These are phyloP conservation scores for Eublepharis macularius DNA, from an alignment of 2,113 vertebrate species.

Conservation along the genomic window DNA sequence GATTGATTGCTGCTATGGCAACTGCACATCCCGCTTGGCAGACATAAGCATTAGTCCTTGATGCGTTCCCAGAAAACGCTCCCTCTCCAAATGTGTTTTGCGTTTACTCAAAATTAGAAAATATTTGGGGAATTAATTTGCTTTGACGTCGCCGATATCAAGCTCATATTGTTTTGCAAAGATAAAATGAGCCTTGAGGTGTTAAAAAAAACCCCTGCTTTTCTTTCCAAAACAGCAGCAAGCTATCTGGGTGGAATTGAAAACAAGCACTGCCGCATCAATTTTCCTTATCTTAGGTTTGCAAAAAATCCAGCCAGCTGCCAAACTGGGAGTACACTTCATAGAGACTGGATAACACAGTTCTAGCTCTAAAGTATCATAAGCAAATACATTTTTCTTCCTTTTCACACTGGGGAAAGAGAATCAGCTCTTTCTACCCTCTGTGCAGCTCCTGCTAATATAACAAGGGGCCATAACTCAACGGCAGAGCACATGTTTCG, in stretches of 20 bases:
- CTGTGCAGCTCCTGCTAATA: not conserved
- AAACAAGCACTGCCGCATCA: constrained; percentile 10
- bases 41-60: constrained; percentile 64
- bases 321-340: constrained; percentile 20
- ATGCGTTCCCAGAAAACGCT: constrained; percentile 53
- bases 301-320: constrained; percentile 39
- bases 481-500: not conserved
- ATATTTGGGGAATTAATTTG: constrained; percentile 66
- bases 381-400: not conserved
- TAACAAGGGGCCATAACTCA: not conserved
- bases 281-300: constrained; percentile 52
- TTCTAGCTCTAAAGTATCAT: constrained; percentile 31
- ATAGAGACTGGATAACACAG: constrained; percentile 35
- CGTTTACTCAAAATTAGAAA: constrained; percentile 67
- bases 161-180: constrained; percentile 48
- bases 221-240: constrained; percentile 12
- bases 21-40: constrained; percentile 66
- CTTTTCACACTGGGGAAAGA: not conserved
- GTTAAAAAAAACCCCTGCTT: constrained; percentile 24
- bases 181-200: constrained; percentile 57
- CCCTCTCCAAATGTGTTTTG: constrained; percentile 47
- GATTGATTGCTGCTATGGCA: constrained; percentile 79
- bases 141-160: constrained; percentile 55
- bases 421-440: constrained; percentile 14
- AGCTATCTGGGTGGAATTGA: constrained; percentile 2